Conservation (phyloP, 2,113 vertebrate genomes). For the Formicarius rufipectus region DNA sequence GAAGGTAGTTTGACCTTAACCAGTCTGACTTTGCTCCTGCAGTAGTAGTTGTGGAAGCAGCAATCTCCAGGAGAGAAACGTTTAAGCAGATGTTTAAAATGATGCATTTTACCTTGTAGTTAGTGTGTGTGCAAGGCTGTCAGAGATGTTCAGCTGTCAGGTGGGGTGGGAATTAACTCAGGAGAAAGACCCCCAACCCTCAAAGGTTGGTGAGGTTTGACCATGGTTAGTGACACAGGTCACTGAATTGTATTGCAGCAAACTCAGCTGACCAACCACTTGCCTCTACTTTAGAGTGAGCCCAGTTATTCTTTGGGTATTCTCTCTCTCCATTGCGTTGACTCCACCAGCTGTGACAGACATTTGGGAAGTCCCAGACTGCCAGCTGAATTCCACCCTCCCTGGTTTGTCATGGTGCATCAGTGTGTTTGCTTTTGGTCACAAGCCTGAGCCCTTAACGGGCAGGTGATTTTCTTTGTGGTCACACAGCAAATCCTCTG, state of each 20-base stretch:
- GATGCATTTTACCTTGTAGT: not conserved
- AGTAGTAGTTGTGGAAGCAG: not conserved
- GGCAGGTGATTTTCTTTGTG: not conserved
- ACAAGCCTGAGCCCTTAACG: not conserved
- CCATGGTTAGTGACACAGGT: not conserved
- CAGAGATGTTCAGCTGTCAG: not conserved
- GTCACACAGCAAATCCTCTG: not conserved
- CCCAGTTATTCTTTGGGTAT: not conserved
- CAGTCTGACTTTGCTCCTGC: not conserved
- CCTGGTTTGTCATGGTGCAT: not conserved
- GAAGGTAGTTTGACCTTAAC: not conserved
- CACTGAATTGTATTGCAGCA: not conserved
- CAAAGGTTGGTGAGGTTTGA: not conserved
- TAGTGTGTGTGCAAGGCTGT: not conserved
- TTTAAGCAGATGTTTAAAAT: not conserved
- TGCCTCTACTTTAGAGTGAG: not conserved
- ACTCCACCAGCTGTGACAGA: not conserved
- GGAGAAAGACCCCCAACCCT: not conserved
- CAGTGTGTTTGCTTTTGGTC: not conserved
- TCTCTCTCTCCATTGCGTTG: not conserved
- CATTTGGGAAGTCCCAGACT: not conserved
- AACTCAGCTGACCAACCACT: not conserved
- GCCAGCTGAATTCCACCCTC: not conserved
- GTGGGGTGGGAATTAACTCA: not conserved
- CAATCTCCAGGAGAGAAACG: not conserved